A percentile compares a stretch with the other conserved stretches of the same genome.
Conservation (phyloP, 2,113 vertebrate species). For the Phaethornis superciliosus region DNA sequence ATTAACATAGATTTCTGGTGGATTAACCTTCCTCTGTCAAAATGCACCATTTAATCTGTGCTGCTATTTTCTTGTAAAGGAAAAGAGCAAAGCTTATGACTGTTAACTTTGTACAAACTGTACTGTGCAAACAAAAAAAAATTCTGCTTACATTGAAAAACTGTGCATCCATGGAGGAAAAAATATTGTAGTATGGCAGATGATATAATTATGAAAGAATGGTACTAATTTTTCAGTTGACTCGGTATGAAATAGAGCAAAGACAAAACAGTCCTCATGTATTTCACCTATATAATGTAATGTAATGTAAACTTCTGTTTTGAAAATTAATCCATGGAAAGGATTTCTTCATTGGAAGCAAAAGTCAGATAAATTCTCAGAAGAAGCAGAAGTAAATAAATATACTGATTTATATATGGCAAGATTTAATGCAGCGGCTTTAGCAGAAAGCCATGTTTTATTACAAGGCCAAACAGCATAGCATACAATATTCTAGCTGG, state of each 20-base stretch:
- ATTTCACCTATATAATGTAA: background rate
- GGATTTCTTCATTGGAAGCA: background rate
- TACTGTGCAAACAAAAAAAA: background rate
- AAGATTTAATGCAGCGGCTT: background rate
- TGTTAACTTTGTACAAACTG: conserved; percentile 16
- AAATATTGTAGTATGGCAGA: background rate
- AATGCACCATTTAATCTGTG: conserved; percentile 10
- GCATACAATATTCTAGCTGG: background rate
- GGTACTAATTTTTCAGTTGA: background rate
- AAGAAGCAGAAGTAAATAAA: background rate
- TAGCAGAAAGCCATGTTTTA: background rate
- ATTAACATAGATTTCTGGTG: conserved; percentile 30
- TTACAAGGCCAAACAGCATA: background rate
- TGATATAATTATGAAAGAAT: background rate
- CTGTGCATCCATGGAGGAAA: background rate
- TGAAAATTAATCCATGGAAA: background rate
- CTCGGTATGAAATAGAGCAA: background rate
- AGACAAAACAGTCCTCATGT: background rate
- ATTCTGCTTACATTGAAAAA: conserved; percentile 15
- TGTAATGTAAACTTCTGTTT: background rate
- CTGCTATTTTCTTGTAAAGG: conserved; percentile 28
- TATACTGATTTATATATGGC: background rate
- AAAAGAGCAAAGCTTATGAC: conserved; percentile 1
- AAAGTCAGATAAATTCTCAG: background rate
- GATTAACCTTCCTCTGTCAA: conserved; percentile 45